phyloP scores from a whole-genome alignment of 2,113 vertebrate genomes.

The Nettapus auritus region DNA sequence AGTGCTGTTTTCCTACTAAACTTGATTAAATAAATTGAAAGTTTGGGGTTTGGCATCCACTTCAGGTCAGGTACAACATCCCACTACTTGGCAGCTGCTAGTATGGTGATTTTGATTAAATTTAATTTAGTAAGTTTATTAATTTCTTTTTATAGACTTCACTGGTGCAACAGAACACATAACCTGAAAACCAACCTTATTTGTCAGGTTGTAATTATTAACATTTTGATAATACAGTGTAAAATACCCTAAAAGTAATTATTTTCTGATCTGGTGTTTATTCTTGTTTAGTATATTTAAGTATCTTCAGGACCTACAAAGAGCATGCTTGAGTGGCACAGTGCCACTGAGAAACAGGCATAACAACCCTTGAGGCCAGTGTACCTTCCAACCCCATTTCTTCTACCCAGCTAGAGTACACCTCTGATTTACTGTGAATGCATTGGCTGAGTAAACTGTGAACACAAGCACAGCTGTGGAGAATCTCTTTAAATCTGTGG shows the following conservation, averaged over 20 bases:
- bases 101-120: background rate
- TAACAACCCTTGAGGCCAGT: fast-evolving
- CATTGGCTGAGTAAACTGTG: background rate
- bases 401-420: background rate
- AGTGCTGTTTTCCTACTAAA: background rate
- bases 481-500: background rate
- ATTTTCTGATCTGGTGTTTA: background rate
- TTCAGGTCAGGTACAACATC: background rate
- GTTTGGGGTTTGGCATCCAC: background rate
- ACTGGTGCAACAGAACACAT: background rate
- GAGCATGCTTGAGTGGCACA: background rate
- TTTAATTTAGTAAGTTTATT: background rate
- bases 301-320: background rate
- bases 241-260: background rate
- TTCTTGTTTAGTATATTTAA: background rate
- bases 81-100: background rate
- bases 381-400: background rate
- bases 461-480: background rate
- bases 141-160: background rate
- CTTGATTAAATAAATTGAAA: background rate
- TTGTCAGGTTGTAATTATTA: background rate
- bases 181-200: background rate
- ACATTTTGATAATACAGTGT: background rate
- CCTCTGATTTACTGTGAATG: background rate
- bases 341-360: background rate